phyloP scores from a whole-genome alignment of 30 jellyfish, hydroid and myxozoan species.

The Hydractinia symbiolongicarpus region DNA sequence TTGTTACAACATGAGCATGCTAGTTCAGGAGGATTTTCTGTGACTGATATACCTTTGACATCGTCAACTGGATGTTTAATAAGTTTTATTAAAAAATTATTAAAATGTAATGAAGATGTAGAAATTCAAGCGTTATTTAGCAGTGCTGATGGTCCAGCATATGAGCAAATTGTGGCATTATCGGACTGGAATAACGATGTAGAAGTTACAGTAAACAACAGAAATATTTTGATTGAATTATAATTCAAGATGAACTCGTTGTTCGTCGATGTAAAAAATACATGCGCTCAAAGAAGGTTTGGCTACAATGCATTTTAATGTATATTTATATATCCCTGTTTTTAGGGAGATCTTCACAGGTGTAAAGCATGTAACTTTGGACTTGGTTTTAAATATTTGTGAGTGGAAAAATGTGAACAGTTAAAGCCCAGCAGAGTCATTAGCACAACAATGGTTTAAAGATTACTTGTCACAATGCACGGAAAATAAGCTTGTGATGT shows the following conservation, averaged over 20 bases:
- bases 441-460: neutral
- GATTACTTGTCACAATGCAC: conserved; percentile 7
- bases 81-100: conserved; percentile 4
- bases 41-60: neutral
- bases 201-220: conserved; percentile 19
- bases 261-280: conserved; percentile 26
- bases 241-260: conserved; percentile 22
- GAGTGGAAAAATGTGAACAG: too few relatives aligned
- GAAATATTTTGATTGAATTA: conserved; percentile 6
- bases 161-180: conserved; percentile 33
- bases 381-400: too few relatives aligned
- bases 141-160: conserved; percentile 48
- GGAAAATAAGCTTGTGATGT: neutral
- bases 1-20: conserved; percentile 3
- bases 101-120: conserved; percentile 15
- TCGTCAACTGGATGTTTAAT: neutral
- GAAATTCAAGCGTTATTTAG: conserved; percentile 30
- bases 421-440: too few relatives aligned
- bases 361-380: neutral
- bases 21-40: neutral
- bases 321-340: conserved; percentile 26
- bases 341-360: conserved; percentile 23
- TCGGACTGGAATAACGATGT: conserved; percentile 35
- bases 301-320: conserved; percentile 17
- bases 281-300: conserved; percentile 41